Evolutionary conservation across 92 coral and sea anemone species (phyloP).

Genomic region (Montipora capitata): DNA sequence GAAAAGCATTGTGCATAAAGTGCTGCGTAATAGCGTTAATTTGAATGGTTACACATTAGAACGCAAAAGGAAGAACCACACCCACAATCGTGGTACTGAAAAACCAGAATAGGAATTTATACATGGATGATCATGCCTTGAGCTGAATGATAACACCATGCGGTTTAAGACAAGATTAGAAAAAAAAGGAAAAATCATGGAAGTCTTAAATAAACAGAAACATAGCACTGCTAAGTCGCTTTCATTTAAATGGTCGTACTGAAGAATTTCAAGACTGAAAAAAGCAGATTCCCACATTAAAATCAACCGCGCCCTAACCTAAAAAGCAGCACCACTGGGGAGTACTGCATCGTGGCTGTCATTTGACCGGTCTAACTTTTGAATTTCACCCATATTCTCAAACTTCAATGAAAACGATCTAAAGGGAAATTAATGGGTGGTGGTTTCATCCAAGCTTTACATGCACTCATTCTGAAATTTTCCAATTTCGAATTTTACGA

Average conservation of each 20-base stretch:
- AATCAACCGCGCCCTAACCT: too few species aligned
- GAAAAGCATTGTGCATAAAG: too few species aligned
- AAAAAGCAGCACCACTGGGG: neutral
- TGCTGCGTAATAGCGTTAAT: neutral
- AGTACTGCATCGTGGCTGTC: neutral
- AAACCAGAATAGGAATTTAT: neutral
- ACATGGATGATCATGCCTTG: neutral
- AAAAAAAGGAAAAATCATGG: neutral
- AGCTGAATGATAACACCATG: neutral
- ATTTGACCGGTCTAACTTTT: neutral
- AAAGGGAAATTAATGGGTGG: neutral
- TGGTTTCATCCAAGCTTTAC: neutral
- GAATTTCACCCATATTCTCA: neutral
- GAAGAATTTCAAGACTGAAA: too few species aligned
- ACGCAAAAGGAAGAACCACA: neutral
- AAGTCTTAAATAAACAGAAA: neutral
- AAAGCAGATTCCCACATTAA: too few species aligned
- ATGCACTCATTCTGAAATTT: too few species aligned
- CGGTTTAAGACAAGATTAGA: neutral
- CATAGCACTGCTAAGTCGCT: neutral
- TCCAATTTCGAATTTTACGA: too few species aligned
- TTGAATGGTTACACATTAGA: neutral
- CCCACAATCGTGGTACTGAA: neutral
- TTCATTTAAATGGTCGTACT: neutral
- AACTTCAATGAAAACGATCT: neutral